These are phyloP conservation scores for Antheraea yamamai DNA, from an alignment of 2,888 invertebrate species.

Conservation along the genomic window DNA sequence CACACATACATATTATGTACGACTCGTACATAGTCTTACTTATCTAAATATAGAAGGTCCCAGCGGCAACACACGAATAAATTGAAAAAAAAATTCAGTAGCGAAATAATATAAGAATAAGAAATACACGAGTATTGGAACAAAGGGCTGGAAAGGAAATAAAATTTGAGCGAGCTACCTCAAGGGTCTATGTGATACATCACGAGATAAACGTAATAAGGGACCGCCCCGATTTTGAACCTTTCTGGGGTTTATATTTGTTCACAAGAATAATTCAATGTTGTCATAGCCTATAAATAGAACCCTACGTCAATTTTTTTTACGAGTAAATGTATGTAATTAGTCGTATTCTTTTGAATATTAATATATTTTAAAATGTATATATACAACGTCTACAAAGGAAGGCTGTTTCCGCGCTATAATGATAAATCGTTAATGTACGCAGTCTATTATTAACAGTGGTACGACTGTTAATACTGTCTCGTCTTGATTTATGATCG, in stretches of 20 bases:
- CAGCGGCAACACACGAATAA: slow-evolving; percentile 27
- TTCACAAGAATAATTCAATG: background rate
- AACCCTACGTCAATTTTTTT: background rate
- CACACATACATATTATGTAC: background rate
- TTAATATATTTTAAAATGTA: background rate
- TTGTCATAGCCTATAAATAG: background rate
- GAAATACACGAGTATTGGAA: slow-evolving; percentile 33
- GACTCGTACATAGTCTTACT: slow-evolving; percentile 16
- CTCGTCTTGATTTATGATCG: slow-evolving; percentile 38
- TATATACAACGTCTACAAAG: background rate
- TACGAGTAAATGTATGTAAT: background rate
- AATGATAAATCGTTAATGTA: slow-evolving; percentile 45
- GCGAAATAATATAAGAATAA: slow-evolving; percentile 43
- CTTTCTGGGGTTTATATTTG: slow-evolving; percentile 19
- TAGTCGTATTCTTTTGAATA: background rate
- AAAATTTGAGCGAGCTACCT: slow-evolving; percentile 45
- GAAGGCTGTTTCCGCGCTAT: slow-evolving; percentile 22
- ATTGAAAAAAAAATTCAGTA: slow-evolving; percentile 39
- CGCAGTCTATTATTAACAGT: slow-evolving; percentile 42
- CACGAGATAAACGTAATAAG: slow-evolving; percentile 36
- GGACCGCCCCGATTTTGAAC: slow-evolving; percentile 27
- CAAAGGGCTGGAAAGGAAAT: slow-evolving; percentile 41
- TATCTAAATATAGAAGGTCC: slow-evolving; percentile 21
- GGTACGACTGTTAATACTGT: slow-evolving; percentile 27
- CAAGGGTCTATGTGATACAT: slow-evolving; percentile 37